Evolutionary conservation across 2,888 invertebrate genomes (phyloP), one percentile per base, ranked within the genome.

Genomic region (Poecilus cupreus): DNA sequence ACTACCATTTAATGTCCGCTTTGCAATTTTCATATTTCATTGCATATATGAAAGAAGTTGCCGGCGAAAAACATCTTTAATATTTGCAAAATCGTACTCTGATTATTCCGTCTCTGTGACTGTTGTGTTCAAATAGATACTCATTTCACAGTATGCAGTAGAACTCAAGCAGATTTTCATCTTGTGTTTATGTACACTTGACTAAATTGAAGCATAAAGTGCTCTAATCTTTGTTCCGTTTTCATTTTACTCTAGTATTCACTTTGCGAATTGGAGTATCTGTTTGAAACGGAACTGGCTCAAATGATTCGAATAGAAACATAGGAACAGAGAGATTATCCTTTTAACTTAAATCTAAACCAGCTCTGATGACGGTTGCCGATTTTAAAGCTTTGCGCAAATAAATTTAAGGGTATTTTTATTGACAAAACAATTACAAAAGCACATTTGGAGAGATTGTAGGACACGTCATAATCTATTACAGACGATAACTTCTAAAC

Each of bases 221-320:
- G 37, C 64, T 68, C 39, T 68, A 68, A 68, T 68, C 64, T 68
- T 37, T 68, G 32, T 68, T 60, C 60, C 32, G 20, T 18, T 54
- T 54, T 60, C 60, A 24, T 60, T 60, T 26, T 60, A 22, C 60
- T 60, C n/a, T 60, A 32, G 60, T 60, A n/a, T 60, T 60, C 60
- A 60, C 60, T 60, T 60, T 60, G 60, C 60, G 64, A 37, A 68
- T 39, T 68, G 64, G 37, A 68, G 39, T 68, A 68, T 68, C 64
- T 68, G 64, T 68, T 68, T 39, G 18, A 68, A 68, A 68, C 60
- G 26, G 11, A 32, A 60, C 64, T 16, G 37, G 11, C 32, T 37
- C 16, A 68, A 68, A 37, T 37, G 64, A 68, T 68, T 39, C 37
- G 64, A 8, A 68, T 6, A 37, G 64, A 37, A 32, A 68, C 22